phyloP scores from a whole-genome alignment of 2,113 vertebrate genomes.

The Gavia stellata region DNA sequence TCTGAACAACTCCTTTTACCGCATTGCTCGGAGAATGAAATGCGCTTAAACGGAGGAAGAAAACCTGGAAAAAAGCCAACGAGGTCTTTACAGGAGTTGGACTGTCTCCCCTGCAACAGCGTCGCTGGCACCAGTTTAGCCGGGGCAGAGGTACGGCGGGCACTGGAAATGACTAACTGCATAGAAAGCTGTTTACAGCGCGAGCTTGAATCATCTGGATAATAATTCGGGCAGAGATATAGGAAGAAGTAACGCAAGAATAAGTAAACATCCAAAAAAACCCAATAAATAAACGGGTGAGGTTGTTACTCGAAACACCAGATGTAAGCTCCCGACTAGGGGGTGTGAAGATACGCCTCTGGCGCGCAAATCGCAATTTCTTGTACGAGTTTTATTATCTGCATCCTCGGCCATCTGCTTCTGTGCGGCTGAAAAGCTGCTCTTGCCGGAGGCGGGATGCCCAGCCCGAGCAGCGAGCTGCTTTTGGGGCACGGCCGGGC shows the following conservation, averaged over 20 bases:
- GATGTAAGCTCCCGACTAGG: accelerated
- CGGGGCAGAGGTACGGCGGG: not conserved
- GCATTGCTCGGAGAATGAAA: not conserved
- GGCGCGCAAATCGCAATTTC: not conserved
- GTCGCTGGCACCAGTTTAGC: not conserved
- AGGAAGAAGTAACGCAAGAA: not conserved
- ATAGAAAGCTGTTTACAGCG: not conserved
- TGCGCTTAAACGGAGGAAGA: not conserved
- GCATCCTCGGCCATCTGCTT: too few species aligned
- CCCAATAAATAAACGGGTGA: not conserved
- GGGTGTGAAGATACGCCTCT: not conserved
- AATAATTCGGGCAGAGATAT: not conserved
- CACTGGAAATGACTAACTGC: not conserved
- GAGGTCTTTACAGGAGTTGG: not conserved
- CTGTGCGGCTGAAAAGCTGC: not conserved
- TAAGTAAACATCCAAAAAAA: not conserved
- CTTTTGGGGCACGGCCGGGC: not conserved
- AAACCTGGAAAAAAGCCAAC: not conserved
- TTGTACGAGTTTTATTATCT: not conserved
- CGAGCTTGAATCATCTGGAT: not conserved
- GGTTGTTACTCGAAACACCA: not conserved
- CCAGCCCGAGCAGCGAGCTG: not conserved
- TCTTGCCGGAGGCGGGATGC: not conserved
- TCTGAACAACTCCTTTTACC: not conserved
- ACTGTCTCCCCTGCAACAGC: not conserved